Conservation (phyloP, 2,113 vertebrate genomes). For the Catharus bicknelli region DNA sequence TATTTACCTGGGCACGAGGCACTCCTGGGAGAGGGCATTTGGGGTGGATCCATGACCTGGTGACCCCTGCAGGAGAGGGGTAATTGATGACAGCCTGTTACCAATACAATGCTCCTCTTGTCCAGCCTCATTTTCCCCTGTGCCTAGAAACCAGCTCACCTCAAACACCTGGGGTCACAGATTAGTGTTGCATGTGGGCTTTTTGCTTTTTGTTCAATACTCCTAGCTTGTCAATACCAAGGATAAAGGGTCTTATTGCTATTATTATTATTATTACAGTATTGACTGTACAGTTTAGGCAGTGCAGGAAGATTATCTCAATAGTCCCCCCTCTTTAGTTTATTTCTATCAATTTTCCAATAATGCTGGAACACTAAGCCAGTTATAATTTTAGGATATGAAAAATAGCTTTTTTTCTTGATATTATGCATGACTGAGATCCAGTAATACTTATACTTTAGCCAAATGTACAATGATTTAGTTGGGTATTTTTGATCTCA, state of each 20-base stretch:
- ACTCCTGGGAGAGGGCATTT: background rate
- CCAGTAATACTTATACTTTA: background rate
- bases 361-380: background rate
- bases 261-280: background rate
- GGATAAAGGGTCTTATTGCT: background rate
- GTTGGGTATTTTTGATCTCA: background rate
- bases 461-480: background rate
- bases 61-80: background rate
- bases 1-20: background rate
- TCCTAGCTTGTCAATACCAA: background rate
- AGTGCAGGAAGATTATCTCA: background rate
- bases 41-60: background rate
- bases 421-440: background rate
- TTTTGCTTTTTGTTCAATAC: background rate
- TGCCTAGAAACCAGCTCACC: background rate
- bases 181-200: background rate
- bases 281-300: background rate
- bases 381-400: background rate
- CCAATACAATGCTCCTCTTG: background rate
- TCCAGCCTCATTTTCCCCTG: slow-evolving; percentile 4
- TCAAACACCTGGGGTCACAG: background rate
- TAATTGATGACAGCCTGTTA: slow-evolving; percentile 20
- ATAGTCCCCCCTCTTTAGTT: background rate
- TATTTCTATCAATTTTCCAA: slow-evolving; percentile 7
- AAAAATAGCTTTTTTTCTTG: background rate